phyloP scores from a whole-genome alignment of 2,113 vertebrate genomes.

The Alectura lathami region DNA sequence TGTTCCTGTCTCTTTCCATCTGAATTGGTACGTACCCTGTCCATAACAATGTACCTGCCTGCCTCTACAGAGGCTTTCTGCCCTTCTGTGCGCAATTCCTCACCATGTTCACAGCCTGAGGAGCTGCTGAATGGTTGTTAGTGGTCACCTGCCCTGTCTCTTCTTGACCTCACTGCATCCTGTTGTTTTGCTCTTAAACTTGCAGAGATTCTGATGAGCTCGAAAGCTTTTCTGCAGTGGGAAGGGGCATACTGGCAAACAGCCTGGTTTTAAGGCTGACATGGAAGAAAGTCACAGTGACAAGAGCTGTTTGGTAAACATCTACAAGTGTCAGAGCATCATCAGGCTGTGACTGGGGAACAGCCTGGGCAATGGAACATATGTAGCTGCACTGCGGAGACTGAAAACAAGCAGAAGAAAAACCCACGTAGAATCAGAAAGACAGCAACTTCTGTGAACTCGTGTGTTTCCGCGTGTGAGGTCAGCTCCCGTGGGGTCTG shows the following conservation, averaged over 20 bases:
- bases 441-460: neutral
- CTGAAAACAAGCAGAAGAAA: conserved; percentile 16
- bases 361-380: neutral
- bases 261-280: rapidly evolving
- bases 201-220: neutral
- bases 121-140: neutral
- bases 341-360: neutral
- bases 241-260: neutral
- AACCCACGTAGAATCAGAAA: neutral
- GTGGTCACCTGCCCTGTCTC: neutral
- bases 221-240: neutral
- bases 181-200: neutral
- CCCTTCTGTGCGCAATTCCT: neutral
- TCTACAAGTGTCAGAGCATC: neutral
- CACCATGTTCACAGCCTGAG: rapidly evolving
- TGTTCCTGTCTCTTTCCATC: neutral
- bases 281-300: neutral
- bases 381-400: rapidly evolving
- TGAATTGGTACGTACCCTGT: neutral
- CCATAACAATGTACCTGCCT: neutral
- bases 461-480: neutral
- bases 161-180: neutral
- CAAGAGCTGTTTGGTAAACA: neutral
- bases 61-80: neutral
- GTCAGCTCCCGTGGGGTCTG: neutral